Percentiles rank a stretch among this genome's conserved stretches.
These are phyloP conservation scores for Callospermophilus lateralis DNA, from an alignment of 2,113 vertebrate species.

Conservation along the genomic window DNA sequence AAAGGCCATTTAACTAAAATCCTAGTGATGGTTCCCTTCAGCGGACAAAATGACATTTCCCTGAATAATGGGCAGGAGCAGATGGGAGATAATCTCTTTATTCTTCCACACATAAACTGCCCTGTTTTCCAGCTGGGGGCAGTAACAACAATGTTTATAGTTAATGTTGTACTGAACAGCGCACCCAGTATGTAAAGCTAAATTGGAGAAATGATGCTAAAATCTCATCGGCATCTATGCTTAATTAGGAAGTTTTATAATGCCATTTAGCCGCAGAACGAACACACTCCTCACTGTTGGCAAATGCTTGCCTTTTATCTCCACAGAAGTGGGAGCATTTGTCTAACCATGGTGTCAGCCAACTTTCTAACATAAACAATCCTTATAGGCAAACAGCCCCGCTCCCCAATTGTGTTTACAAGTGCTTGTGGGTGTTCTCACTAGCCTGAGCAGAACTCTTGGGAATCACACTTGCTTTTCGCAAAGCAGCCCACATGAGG, in stretches of 20 bases:
- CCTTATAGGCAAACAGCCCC: neutral
- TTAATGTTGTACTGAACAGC: slow-evolving; percentile 82
- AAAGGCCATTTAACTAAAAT: slow-evolving; percentile 79
- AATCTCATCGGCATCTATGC: slow-evolving; percentile 68
- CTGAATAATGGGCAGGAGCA: slow-evolving; percentile 88
- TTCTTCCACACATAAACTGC: slow-evolving; percentile 86
- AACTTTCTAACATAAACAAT: slow-evolving; percentile 70
- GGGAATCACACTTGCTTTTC: slow-evolving; percentile 6
- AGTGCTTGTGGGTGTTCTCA: slow-evolving; percentile 56
- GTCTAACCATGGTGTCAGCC: slow-evolving; percentile 68
- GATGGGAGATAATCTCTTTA: slow-evolving; percentile 88
- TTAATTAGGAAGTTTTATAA: slow-evolving; percentile 85
- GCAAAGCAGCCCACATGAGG: slow-evolving; percentile 58
- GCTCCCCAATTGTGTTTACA: slow-evolving; percentile 69
- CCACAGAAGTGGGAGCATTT: slow-evolving; percentile 70
- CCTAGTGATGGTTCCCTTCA: slow-evolving; percentile 82
- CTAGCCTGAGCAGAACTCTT: slow-evolving; percentile 2
- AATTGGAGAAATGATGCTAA: slow-evolving; percentile 79
- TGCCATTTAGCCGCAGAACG: slow-evolving; percentile 52
- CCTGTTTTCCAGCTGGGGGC: slow-evolving; percentile 90
- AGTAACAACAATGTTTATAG: slow-evolving; percentile 88
- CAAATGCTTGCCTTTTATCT: slow-evolving; percentile 77
- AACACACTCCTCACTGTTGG: slow-evolving; percentile 58
- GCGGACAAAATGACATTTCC: slow-evolving; percentile 85
- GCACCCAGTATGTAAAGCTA: slow-evolving; percentile 84